Conservation (phyloP, 92 coral and sea anemone species). For the Heteractis magnifica region DNA sequence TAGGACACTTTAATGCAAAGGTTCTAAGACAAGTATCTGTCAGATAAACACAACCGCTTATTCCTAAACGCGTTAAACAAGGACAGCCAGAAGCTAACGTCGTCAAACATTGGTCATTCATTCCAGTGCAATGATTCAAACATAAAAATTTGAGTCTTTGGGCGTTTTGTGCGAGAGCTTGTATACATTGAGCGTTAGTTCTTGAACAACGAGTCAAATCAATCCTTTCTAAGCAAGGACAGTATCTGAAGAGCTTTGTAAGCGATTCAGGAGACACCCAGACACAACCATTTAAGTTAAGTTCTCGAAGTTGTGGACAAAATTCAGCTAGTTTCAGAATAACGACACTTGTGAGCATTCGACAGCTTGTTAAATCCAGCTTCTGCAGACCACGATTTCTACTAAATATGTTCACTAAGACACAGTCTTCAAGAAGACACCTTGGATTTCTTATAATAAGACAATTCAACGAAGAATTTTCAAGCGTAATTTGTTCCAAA, state of each 20-base stretch:
- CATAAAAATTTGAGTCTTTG: background rate
- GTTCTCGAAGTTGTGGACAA: constrained; percentile 23
- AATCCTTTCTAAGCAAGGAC: constrained; percentile 16
- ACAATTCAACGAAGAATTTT: constrained; percentile 12
- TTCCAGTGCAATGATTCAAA: constrained; percentile 5
- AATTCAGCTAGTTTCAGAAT: constrained; percentile 25
- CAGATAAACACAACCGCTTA: constrained; percentile 20
- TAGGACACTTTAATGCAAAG: constrained; percentile 22
- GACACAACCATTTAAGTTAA: constrained; percentile 10
- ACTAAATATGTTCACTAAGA: constrained; percentile 20
- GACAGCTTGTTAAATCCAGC: constrained; percentile 36
- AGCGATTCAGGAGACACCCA: constrained; percentile 33
- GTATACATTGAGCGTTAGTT: constrained; percentile 10
- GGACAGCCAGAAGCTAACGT: constrained; percentile 1
- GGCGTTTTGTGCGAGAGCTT: constrained; percentile 12
- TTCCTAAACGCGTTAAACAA: constrained; percentile 16
- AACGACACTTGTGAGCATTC: constrained; percentile 28
- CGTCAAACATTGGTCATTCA: background rate
- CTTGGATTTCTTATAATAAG: constrained; percentile 26
- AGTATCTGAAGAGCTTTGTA: constrained; percentile 9
- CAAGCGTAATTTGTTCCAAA: constrained; percentile 19
- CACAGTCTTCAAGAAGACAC: constrained; percentile 24
- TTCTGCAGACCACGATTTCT: constrained; percentile 25
- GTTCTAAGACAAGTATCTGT: constrained; percentile 27
- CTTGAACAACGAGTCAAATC: constrained; percentile 25